Percentiles rank a stretch among this genome's conserved stretches.
Conservation (phyloP, 2,113 vertebrate species). For the Pachypanchax playfairii region DNA sequence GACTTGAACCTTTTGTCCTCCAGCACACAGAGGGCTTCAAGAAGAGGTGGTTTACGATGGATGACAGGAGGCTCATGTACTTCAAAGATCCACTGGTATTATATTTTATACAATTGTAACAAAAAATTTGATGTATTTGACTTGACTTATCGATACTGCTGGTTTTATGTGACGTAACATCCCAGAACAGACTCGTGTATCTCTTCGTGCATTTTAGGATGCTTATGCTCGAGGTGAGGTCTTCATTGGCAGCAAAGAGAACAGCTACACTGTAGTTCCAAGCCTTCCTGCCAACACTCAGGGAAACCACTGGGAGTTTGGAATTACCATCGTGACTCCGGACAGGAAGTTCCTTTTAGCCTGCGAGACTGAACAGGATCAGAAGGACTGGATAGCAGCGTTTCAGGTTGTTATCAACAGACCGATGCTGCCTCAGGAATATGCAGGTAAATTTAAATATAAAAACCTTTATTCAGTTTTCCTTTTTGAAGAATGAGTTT, state of each 20-base stretch:
- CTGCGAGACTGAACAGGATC: slow-evolving; percentile 88
- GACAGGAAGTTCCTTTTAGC: slow-evolving; percentile 92
- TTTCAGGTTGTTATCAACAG: slow-evolving; percentile 87
- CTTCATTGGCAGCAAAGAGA: slow-evolving; percentile 93
- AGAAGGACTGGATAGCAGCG: slow-evolving; percentile 87
- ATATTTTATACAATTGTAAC: not conserved
- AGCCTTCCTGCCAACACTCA: slow-evolving; percentile 85
- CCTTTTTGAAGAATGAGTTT: not conserved
- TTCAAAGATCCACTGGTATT: slow-evolving; percentile 90
- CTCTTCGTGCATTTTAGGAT: slow-evolving; percentile 77
- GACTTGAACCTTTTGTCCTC: slow-evolving; percentile 53
- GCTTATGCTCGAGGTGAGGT: slow-evolving; percentile 95
- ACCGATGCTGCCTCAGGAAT: slow-evolving; percentile 96
- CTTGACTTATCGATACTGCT: slow-evolving; percentile 23
- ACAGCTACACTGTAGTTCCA: slow-evolving; percentile 86
- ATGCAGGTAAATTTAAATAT: slow-evolving; percentile 83
- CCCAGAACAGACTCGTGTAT: not conserved
- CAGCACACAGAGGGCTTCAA: slow-evolving; percentile 90
- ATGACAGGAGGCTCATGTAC: slow-evolving; percentile 88
- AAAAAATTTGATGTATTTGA: slow-evolving; percentile 2
- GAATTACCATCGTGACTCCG: slow-evolving; percentile 93
- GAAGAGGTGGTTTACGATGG: slow-evolving; percentile 90
- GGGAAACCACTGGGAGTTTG: slow-evolving; percentile 89
- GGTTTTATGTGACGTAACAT: too few species aligned
- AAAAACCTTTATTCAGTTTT: not conserved